Conservation (phyloP, 2,797 vertebrate species). For the Melanotaenia trifasciata region DNA sequence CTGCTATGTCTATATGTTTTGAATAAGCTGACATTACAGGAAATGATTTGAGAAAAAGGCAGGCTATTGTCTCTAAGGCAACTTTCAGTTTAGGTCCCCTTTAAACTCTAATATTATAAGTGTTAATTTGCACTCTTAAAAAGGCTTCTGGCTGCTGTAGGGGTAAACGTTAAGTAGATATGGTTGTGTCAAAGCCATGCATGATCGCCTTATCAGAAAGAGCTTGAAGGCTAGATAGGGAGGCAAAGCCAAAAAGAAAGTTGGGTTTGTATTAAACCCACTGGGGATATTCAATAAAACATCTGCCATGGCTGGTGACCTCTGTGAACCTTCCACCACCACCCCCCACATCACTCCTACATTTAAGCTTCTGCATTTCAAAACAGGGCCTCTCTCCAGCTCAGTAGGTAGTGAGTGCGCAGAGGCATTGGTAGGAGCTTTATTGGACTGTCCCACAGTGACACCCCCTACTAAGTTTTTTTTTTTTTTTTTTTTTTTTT, state of each 20-base stretch:
- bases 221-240: background rate
- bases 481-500: no score
- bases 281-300: conserved; percentile 60
- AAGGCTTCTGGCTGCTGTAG: background rate
- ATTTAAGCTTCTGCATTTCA: conserved; percentile 24
- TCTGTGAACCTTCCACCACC: conserved; percentile 30
- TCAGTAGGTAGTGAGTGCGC: no score
- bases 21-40: background rate
- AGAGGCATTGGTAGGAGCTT: conserved; percentile 16
- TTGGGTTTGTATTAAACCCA: conserved; percentile 16
- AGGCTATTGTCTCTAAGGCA: background rate
- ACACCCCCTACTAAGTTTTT: background rate
- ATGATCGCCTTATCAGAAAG: background rate
- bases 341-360: conserved; percentile 10
- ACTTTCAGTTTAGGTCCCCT: background rate
- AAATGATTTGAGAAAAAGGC: background rate
- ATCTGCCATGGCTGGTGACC: conserved; percentile 72
- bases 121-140: background rate
- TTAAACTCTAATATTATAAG: background rate
- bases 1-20: background rate
- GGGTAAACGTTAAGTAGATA: background rate
- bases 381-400: background rate
- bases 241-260: background rate
- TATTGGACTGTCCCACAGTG: conserved; percentile 47
- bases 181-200: background rate